phyloP scores from a whole-genome alignment of 2,113 vertebrate genomes.

The Chinchilla lanigera region DNA sequence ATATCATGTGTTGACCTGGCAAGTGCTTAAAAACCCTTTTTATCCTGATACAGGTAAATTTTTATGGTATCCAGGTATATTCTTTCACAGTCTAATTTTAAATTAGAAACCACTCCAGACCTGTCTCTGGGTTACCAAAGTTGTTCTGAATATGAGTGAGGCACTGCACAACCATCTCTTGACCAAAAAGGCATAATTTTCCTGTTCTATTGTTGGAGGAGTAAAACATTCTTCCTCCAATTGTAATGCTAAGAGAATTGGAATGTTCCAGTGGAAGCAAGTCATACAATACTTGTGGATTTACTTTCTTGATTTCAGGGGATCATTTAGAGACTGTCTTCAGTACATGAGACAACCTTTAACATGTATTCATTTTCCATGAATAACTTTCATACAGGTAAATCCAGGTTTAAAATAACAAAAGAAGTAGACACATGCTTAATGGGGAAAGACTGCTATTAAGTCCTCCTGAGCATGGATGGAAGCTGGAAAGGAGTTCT shows the following conservation, averaged over 20 bases:
- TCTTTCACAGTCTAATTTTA: slow-evolving; percentile 61
- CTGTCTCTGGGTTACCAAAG: slow-evolving; percentile 63
- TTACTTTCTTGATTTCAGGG: background rate
- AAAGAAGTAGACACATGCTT: background rate
- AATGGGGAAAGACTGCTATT: background rate
- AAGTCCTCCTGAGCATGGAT: background rate
- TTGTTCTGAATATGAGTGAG: slow-evolving; percentile 56
- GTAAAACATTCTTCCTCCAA: background rate
- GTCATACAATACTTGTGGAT: slow-evolving; percentile 16
- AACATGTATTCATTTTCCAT: background rate
- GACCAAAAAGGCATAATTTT: slow-evolving; percentile 53
- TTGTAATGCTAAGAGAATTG: background rate
- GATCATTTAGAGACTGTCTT: background rate
- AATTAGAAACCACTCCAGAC: slow-evolving; percentile 74
- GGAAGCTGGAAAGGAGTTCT: background rate
- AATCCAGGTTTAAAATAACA: slow-evolving; percentile 29
- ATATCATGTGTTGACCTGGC: slow-evolving; percentile 74
- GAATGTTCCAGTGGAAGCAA: slow-evolving; percentile 26
- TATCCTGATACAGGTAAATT: slow-evolving; percentile 80
- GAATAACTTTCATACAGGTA: background rate
- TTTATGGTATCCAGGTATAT: slow-evolving; percentile 83
- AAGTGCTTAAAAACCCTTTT: slow-evolving; percentile 79
- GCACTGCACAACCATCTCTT: slow-evolving; percentile 38
- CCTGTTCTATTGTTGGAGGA: background rate
- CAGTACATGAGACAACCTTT: background rate